Evolutionary conservation across 30 jellyfish, hydroid and myxozoan species (phyloP).

Genomic region (Pelagia noctiluca): DNA sequence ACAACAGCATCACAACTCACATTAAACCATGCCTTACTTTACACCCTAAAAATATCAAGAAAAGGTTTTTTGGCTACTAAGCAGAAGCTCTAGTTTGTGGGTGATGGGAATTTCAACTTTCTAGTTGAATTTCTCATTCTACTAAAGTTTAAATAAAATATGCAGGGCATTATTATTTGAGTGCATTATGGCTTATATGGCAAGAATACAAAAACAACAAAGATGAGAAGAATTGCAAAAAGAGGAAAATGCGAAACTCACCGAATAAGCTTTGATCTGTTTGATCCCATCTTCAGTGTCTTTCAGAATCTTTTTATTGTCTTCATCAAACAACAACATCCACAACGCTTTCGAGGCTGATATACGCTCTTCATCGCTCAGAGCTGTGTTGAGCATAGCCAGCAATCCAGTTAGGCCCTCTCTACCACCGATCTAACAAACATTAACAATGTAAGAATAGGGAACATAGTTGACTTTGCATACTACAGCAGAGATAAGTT

Average conservation of each 20-base stretch:
- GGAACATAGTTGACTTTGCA: background rate
- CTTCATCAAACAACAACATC: conserved; percentile 73
- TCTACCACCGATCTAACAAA: conserved; percentile 61
- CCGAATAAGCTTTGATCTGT: conserved; percentile 12
- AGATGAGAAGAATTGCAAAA: background rate
- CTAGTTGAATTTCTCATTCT: no score
- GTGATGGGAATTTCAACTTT: no score
- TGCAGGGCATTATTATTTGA: no score
- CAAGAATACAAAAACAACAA: no score
- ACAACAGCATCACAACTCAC: no score
- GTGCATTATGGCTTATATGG: no score
- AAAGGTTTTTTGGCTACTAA: no score
- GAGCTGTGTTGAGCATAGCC: conserved; percentile 43
- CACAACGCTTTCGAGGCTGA: conserved; percentile 65
- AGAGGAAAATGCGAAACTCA: background rate
- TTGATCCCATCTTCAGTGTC: conserved; percentile 38
- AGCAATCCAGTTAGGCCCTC: conserved; percentile 62
- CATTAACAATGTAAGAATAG: background rate
- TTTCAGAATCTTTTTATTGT: conserved; percentile 47
- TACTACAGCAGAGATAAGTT: background rate
- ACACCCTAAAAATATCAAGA: no score
- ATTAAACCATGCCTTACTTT: no score
- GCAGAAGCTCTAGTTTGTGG: no score
- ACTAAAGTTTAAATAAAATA: no score
- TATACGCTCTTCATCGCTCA: conserved; percentile 43